Base-by-base conservation (phyloP, 2,113 vertebrate genomes). In the Hippolais icterina region DNA sequence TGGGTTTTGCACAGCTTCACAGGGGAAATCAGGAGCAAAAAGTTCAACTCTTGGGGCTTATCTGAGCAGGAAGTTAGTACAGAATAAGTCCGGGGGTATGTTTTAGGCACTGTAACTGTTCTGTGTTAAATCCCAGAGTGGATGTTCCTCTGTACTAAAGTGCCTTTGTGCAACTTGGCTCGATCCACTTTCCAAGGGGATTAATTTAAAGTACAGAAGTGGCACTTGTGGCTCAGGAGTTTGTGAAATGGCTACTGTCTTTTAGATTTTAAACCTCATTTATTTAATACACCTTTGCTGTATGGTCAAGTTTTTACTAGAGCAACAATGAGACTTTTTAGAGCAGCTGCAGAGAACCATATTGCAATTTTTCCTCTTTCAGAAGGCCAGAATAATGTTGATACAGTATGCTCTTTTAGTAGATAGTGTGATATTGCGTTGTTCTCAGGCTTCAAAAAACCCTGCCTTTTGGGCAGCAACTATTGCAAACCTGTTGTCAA, bases 21-120 rank as follows among this genome's bases (percentile, higher is more conserved):
- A 70, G 71, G 63, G 66, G 78, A 94, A 81, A 89, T 49, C n/a
- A 57, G 65, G 69, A 93, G 80, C 72, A 89, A 71, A 71, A 80
- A 61, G 72, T 89, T 95, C 86, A 94, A 10, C 65, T 83, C 61
- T 39, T 83, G 27, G 49, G 74, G 65, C 56, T 96, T 91, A 95
- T 92, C 81, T 89, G 89, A 89, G 87, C 93, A 91, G 95, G 61
- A 94, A 91, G 77, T 87, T 56, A 84, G 65, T 69, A 31, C 24
- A 49, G 74, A 95, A 3, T 60, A 75, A 72, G 44, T 91, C 24
- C 95, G 44, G 61, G 79, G 72, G 15, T 69, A 41, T 76, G 83
- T 54, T 93, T 92, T 23, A 92, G 74, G 71, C 56, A 25, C 56
- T 59, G 29, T 81, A n/a, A 52, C 42, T 81, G 20, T 64, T 93